Base-by-base conservation (phyloP, 2,113 vertebrate species). In the Chelonoidis abingdonii region DNA sequence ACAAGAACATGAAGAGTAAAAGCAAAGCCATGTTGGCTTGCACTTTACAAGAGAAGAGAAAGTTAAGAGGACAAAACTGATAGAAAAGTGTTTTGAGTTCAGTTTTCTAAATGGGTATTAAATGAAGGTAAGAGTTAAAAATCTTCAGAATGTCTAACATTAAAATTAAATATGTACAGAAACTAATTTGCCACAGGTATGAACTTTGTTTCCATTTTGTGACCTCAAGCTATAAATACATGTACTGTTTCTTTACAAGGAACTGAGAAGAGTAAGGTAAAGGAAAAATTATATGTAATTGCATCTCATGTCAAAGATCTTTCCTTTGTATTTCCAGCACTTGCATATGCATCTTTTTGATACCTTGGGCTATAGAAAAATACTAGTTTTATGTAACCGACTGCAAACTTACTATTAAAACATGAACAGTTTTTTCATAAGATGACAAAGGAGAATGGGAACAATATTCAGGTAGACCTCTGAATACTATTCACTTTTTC, bases 51-150 rank as follows among this genome's bases (percentile, higher is more conserved):
- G 10, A 24, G 29, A 59, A 72, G 22, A 62, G 19, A 5, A 25
- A 0, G 8, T 25, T 22, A 0, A 21, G 65, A 29, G 13, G 44
- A 27, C 6, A 16, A 2, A 83, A 44, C 22, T 1, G 52, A n/a
- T 47, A 53, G 25, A 10, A 22, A 81, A 1, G 0, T 62, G 75
- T 6, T 56, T 19, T 29, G 78, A 25, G 8, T 11, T n/a, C 2
- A 19, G 27, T 2, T 3, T 78, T 49, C 57, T 53, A 54, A 50
- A 80, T 22, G 3, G 10, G 16, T 41, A 69, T 17, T 72, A 5
- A 35, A 44, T 24, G 6, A 56, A 9, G 29, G 56, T 27, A 59
- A 59, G 57, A 69, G 4, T 53, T 29, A 79, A 54, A 84, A 21
- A 14, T 1, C 2, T 19, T 6, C 57, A 4, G 14, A 35, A 22